Conservation (phyloP, 2,113 vertebrate genomes). For the Rhineura floridana region DNA sequence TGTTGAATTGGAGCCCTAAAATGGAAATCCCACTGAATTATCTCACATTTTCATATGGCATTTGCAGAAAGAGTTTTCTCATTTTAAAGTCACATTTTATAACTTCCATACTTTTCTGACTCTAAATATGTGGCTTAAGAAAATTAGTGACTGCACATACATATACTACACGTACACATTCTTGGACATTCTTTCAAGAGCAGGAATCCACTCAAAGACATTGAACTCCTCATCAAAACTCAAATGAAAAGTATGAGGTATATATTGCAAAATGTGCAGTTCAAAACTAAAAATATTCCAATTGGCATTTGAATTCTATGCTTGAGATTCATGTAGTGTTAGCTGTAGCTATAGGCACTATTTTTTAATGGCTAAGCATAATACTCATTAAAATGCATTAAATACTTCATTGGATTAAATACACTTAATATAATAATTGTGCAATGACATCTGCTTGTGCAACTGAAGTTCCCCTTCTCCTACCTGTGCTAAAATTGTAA, state of each 20-base stretch:
- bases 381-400: too few species aligned
- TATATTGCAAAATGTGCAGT: not conserved
- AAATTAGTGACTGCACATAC: not conserved
- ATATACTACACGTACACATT: not conserved
- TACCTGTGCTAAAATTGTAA: too few species aligned
- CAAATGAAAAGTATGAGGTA: not conserved
- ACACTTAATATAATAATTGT: too few species aligned
- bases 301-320: not conserved
- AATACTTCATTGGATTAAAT: too few species aligned
- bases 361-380: too few species aligned
- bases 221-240: not conserved
- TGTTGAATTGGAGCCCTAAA: too few species aligned
- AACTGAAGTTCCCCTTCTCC: too few species aligned
- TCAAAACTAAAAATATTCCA: not conserved
- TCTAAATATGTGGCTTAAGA: not conserved
- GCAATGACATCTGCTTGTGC: too few species aligned
- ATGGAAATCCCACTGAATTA: not conserved
- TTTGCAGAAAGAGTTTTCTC: not conserved
- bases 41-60: not conserved
- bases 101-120: not conserved
- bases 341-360: not conserved
- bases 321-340: not conserved
- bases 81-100: not conserved
- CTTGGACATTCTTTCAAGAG: not conserved
- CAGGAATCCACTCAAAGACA: too few species aligned